Evolutionary conservation across 1,140 invertebrate species (phyloP).

Genomic region (Drosophila equinoxialis): DNA sequence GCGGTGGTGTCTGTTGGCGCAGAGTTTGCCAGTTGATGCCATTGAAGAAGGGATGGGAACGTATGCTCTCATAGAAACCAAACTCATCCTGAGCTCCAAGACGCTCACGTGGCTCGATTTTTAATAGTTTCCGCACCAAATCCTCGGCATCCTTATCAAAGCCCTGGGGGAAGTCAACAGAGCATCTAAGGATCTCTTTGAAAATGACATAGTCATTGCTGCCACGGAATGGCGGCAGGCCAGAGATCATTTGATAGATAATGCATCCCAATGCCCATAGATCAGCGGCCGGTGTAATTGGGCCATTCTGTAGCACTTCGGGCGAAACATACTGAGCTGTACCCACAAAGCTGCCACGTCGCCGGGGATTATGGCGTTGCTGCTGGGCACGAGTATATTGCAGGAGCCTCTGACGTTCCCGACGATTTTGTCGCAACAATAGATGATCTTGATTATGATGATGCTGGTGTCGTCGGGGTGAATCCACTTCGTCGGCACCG

Average conservation of each 20-base stretch:
- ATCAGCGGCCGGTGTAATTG: constrained; percentile 92
- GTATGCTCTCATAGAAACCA: constrained; percentile 91
- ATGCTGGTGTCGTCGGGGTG: constrained; percentile 32
- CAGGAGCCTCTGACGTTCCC: neutral
- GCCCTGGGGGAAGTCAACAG: constrained; percentile 96
- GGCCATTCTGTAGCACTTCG: constrained; percentile 94
- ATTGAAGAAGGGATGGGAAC: constrained; percentile 93
- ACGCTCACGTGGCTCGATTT: constrained; percentile 90
- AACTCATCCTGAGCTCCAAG: constrained; percentile 92
- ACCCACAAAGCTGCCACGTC: constrained; percentile 96
- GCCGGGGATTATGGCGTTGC: constrained; percentile 34
- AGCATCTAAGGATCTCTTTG: constrained; percentile 95
- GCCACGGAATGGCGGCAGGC: constrained; percentile 95
- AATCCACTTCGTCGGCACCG: constrained; percentile 45
- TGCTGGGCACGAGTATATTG: constrained; percentile 19
- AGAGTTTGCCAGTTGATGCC: constrained; percentile 93
- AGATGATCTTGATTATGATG: constrained; percentile 12
- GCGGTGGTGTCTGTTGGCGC: constrained; percentile 90
- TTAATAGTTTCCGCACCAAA: constrained; percentile 94
- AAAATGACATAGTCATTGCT: constrained; percentile 98
- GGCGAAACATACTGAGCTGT: constrained; percentile 99
- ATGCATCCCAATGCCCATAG: constrained; percentile 99
- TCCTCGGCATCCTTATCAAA: constrained; percentile 93
- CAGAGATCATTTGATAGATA: constrained; percentile 98
- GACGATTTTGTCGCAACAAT: constrained; percentile 1